Conservation (phyloP, 30 jellyfish, hydroid and myxozoan genomes). For the Cassiopea andromeda region DNA sequence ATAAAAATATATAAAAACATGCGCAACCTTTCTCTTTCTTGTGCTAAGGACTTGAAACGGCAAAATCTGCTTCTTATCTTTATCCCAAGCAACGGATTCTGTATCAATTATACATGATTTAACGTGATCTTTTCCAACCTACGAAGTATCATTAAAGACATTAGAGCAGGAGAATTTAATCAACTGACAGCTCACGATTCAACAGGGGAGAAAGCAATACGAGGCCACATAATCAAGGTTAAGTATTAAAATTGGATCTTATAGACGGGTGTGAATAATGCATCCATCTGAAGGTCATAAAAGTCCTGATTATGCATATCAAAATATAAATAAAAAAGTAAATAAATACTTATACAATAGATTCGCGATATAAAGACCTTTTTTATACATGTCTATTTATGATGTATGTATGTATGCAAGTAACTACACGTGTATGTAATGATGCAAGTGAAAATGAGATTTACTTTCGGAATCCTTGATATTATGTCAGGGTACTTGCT, state of each 20-base stretch:
- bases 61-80: conserved; percentile 80
- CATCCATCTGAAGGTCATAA: too few species aligned
- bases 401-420: too few species aligned
- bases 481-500: conserved; percentile 92
- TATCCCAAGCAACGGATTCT: conserved; percentile 98
- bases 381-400: too few species aligned
- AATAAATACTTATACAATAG: too few species aligned
- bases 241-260: background rate
- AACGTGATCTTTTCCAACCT: conserved; percentile 70
- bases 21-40: conserved; percentile 88
- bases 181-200: too few species aligned
- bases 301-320: too few species aligned
- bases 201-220: too few species aligned
- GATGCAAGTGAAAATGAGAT: background rate
- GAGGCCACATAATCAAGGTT: background rate
- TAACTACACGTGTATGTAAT: too few species aligned
- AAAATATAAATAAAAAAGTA: too few species aligned
- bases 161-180: background rate
- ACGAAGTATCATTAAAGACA: background rate
- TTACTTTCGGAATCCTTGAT: conserved; percentile 84
- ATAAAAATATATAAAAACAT: too few species aligned
- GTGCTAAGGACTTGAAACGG: conserved; percentile 98
- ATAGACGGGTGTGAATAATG: too few species aligned
- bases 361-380: too few species aligned
- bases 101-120: conserved; percentile 93